Base-by-base conservation (phyloP, 2,113 vertebrate genomes). In the Ahaetulla prasina region DNA sequence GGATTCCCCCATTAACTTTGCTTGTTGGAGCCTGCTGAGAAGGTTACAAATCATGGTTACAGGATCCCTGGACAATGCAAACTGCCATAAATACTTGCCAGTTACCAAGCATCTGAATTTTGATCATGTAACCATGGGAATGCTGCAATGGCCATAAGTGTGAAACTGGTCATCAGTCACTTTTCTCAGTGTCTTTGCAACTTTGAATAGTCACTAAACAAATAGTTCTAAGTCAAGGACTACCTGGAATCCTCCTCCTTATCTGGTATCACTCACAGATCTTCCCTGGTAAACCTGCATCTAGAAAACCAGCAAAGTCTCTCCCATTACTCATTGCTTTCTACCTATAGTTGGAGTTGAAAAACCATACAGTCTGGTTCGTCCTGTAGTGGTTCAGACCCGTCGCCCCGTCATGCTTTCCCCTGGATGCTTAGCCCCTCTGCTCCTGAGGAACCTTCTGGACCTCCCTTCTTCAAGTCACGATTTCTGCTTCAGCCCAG, bases 301-400 rank as follows among this genome's bases (percentile, higher is more conserved):
- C 43, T 80, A 80, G 7, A 80, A 80, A 80, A 80, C 35, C 18
- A 80, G 18, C 74, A 4, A 80, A 80, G 74, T 43, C 8, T 80
- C 20, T 18, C 74, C 0, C 84, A 92, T 94, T 80, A 90, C 91
- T 45, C 35, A 57, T 30, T 91, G 23, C 47, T 7, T 94, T 52
- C 3, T 95, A 98, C 98, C 97, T 80, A 93, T 97, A 0, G 98
- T 98, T 89, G 97, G 60, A 0, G 98, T 95, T 94, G 94, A 98
- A 95, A 98, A 98, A 85, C 99, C 99, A 0, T 99, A 99, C 94
- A 99, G 98, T 94, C 94, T 98, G 50, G 98, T 99, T 90, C 97
- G 96, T 52, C 98, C 98, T 0, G 95, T 99, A 55, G 92, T 96
- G 80, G 97, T 98, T 45, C 96, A 97, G 35, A 92, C 96, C 0